Percentiles rank a stretch among this genome's conserved stretches.
phyloP scores from a whole-genome alignment of 1,140 invertebrate species.

The Steinernema feltiae region DNA sequence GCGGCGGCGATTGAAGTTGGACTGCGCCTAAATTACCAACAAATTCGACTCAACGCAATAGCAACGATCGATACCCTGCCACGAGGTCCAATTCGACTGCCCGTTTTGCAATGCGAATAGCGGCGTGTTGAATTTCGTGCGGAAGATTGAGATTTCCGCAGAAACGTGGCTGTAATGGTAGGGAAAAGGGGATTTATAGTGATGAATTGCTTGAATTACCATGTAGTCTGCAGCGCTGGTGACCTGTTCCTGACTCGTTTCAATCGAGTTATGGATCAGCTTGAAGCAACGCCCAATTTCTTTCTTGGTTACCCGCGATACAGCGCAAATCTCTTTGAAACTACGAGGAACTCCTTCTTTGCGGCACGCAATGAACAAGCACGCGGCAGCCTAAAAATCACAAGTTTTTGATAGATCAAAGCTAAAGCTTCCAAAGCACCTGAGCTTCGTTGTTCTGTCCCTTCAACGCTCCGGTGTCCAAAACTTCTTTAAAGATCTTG shows the following conservation, averaged over 20 bases:
- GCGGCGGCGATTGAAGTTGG: slow-evolving; percentile 98
- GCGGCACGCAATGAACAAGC: slow-evolving; percentile 95
- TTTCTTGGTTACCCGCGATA: slow-evolving; percentile 96
- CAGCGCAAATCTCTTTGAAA: slow-evolving; percentile 96
- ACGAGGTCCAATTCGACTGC: slow-evolving; percentile 95
- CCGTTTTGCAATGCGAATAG: slow-evolving; percentile 89
- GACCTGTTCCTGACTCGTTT: slow-evolving; percentile 91
- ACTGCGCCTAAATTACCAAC: slow-evolving; percentile 67
- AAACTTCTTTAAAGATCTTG: slow-evolving; percentile 89
- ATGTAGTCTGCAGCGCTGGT: slow-evolving; percentile 98
- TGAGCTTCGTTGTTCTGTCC: slow-evolving; percentile 93
- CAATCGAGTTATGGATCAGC: slow-evolving; percentile 75
- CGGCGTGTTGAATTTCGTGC: slow-evolving; percentile 83
- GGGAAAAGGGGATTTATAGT: not conserved
- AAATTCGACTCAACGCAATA: not conserved
- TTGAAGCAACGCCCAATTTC: slow-evolving; percentile 97
- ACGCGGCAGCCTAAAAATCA: slow-evolving; percentile 92
- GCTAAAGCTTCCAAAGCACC: no score
- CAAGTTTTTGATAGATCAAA: no score
- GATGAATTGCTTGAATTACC: slow-evolving; percentile 36
- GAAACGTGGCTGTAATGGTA: slow-evolving; percentile 60
- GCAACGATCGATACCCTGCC: slow-evolving; percentile 67
- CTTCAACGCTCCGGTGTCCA: slow-evolving; percentile 90
- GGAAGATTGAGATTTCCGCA: slow-evolving; percentile 70
- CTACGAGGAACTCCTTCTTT: slow-evolving; percentile 96